Percentiles rank a stretch among this genome's conserved stretches.
Conservation (phyloP, 2,888 invertebrate genomes). For the Plagodis pulveraria region DNA sequence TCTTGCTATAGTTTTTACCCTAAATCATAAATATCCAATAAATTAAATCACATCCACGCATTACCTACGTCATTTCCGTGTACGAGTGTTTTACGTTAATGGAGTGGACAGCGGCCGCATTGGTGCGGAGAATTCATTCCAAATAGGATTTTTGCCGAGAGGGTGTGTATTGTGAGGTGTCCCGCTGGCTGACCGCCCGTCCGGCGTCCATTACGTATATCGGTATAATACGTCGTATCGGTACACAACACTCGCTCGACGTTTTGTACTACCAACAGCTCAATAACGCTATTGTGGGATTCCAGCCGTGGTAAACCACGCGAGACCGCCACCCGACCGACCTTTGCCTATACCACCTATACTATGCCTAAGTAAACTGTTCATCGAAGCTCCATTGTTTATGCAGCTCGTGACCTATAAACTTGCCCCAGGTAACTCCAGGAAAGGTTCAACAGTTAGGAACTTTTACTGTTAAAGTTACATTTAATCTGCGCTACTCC, state of each 20-base stretch:
- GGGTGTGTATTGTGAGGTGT: conserved; percentile 49
- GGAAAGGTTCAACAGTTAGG: conserved; percentile 16
- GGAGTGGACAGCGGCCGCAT: conserved; percentile 17
- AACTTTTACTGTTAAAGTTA: conserved; percentile 21
- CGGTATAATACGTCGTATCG: conserved; percentile 44
- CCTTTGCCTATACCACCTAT: conserved; percentile 23
- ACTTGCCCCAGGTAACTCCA: conserved; percentile 24
- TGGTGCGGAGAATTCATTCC: conserved; percentile 33
- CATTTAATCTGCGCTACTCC: conserved; percentile 12
- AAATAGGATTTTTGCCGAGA: conserved; percentile 49
- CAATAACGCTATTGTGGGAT: conserved; percentile 80
- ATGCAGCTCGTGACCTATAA: conserved; percentile 58
- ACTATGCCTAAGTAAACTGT: conserved; percentile 47
- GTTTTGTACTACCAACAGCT: conserved; percentile 68
- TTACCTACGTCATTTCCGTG: too few relatives aligned
- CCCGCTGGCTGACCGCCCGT: conserved; percentile 38
- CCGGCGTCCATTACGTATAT: conserved; percentile 54
- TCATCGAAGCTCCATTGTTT: conserved; percentile 62
- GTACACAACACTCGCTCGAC: conserved; percentile 53
- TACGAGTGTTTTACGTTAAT: conserved; percentile 19
- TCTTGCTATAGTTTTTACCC: too few relatives aligned
- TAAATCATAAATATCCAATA: too few relatives aligned
- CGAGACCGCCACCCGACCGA: conserved; percentile 62
- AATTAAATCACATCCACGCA: too few relatives aligned
- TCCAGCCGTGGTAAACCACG: conserved; percentile 70